phyloP scores from a whole-genome alignment of 2,797 vertebrate genomes.

The Thalassophryne amazonica region DNA sequence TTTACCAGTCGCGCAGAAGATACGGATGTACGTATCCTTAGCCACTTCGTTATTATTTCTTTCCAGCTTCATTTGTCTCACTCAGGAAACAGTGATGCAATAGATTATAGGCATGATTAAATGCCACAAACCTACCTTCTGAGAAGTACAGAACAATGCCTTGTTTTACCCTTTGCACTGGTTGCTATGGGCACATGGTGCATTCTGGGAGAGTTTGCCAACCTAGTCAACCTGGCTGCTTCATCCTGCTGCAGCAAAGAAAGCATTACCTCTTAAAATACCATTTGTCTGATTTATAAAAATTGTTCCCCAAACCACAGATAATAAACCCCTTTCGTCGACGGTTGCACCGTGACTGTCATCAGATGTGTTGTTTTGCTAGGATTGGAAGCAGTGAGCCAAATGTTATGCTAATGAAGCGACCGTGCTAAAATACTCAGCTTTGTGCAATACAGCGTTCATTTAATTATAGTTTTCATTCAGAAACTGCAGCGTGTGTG shows the following conservation, averaged over 20 bases:
- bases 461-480: background rate
- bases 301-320: background rate
- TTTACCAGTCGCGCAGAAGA: too few relatives aligned
- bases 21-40: too few relatives aligned
- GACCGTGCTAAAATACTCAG: constrained; percentile 17
- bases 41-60: too few relatives aligned
- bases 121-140: too few relatives aligned
- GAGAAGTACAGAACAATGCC: too few relatives aligned
- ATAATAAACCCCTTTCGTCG: too few relatives aligned
- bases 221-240: constrained; percentile 3
- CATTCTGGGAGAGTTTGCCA: too few relatives aligned
- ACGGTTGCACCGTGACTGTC: background rate
- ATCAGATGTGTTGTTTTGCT: fast-evolving
- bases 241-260: background rate
- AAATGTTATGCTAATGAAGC: background rate
- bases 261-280: constrained; percentile 10
- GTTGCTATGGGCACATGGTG: too few relatives aligned
- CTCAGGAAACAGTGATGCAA: too few relatives aligned
- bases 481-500: background rate
- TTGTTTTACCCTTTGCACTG: too few relatives aligned
- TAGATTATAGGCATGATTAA: too few relatives aligned
- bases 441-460: background rate
- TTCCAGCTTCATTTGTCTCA: too few relatives aligned
- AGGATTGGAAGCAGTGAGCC: background rate
- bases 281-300: background rate